Evolutionary conservation across 1,140 invertebrate species (phyloP).

Genomic region (Lutraria rhynchaena): DNA sequence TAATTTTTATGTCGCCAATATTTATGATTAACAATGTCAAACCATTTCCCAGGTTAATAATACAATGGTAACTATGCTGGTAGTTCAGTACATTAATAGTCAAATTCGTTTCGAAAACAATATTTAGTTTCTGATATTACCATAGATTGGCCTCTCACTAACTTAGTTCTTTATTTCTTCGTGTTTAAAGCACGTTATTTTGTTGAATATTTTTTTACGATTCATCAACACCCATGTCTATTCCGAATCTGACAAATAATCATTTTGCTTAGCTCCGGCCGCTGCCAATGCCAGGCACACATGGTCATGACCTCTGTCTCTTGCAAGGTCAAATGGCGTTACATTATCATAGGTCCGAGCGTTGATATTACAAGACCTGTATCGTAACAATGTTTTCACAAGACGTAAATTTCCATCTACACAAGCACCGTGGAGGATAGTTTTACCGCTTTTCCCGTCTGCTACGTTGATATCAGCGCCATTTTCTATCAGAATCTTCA

Average conservation of each 20-base stretch:
- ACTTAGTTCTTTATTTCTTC: neutral
- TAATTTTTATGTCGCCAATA: too few species aligned
- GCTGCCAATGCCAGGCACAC: constrained; percentile 47
- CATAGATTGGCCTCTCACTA: neutral
- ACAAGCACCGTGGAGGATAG: constrained; percentile 72
- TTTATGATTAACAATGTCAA: too few species aligned
- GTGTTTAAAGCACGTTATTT: neutral
- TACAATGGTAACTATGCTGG: too few species aligned
- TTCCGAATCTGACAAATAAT: neutral
- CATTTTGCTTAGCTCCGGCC: constrained; percentile 55
- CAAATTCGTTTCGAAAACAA: neutral
- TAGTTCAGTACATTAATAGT: neutral
- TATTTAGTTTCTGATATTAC: neutral
- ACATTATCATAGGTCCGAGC: constrained; percentile 65
- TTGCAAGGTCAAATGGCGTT: constrained; percentile 66
- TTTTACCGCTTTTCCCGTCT: constrained; percentile 70
- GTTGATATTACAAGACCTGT: constrained; percentile 61
- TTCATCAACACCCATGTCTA: neutral
- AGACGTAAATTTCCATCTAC: constrained; percentile 60
- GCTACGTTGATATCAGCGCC: constrained; percentile 31
- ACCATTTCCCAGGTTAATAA: too few species aligned
- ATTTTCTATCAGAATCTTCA: constrained; percentile 10
- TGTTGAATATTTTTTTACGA: neutral
- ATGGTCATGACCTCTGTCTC: constrained; percentile 47
- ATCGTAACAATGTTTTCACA: constrained; percentile 56